phyloP scores from a whole-genome alignment of 2,888 invertebrate genomes.

The Morpho achilles region DNA sequence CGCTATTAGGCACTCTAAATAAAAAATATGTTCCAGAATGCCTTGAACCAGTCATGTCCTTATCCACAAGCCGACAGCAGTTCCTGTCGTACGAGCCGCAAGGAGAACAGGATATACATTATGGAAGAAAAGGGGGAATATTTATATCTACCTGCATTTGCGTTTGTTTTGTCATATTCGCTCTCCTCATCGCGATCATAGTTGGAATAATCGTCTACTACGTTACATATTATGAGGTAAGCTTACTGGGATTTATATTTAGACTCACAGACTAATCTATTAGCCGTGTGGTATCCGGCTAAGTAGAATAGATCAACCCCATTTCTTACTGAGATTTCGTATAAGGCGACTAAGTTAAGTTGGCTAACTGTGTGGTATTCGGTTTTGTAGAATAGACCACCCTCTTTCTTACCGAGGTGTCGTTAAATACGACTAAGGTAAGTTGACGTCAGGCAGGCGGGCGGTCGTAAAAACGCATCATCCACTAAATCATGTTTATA shows the following conservation, averaged over 20 bases:
- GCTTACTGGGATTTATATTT: not conserved
- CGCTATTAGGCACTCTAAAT: not conserved
- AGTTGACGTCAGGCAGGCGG: too few relatives aligned
- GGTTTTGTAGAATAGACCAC: too few relatives aligned
- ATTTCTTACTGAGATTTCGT: too few relatives aligned
- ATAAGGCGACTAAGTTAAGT: too few relatives aligned
- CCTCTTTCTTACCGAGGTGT: too few relatives aligned
- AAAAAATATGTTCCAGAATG: conserved; percentile 46
- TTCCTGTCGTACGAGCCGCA: conserved; percentile 79
- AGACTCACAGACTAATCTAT: too few relatives aligned
- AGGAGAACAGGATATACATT: conserved; percentile 73
- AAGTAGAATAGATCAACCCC: too few relatives aligned
- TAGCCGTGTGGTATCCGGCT: too few relatives aligned
- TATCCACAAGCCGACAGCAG: conserved; percentile 78
- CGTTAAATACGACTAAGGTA: too few relatives aligned
- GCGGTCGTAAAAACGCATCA: too few relatives aligned
- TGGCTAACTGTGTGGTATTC: too few relatives aligned
- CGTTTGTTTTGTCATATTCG: conserved; percentile 54
- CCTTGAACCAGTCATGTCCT: conserved; percentile 51
- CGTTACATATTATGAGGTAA: conserved; percentile 64
- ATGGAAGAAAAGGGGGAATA: conserved; percentile 80
- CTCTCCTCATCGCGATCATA: conserved; percentile 51
- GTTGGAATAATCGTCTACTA: conserved; percentile 68
- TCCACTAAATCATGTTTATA: too few relatives aligned
- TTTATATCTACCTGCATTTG: conserved; percentile 82